phyloP scores from a whole-genome alignment of 1,140 invertebrate species.

The Glomeris maerens region DNA sequence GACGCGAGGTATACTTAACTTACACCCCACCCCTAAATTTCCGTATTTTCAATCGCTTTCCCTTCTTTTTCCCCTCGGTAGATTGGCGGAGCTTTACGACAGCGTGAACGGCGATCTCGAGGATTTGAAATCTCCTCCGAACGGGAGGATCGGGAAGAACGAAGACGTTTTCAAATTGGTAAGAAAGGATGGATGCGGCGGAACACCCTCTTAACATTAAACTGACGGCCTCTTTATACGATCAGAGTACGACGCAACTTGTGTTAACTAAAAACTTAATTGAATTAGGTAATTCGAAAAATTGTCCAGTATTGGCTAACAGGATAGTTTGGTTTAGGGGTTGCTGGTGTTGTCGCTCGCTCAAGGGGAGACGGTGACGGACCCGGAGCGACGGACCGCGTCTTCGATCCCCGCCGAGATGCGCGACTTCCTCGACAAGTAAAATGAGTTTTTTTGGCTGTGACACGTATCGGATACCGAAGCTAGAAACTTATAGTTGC shows the following conservation, averaged over 20 bases:
- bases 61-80: slow-evolving; percentile 26
- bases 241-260: not conserved
- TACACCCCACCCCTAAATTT: not conserved
- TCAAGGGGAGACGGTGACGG: not conserved
- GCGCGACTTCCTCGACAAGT: too few species aligned
- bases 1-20: slow-evolving; percentile 36
- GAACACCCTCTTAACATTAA: slow-evolving; percentile 18
- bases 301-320: slow-evolving; percentile 41
- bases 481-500: too few species aligned
- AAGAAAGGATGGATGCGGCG: slow-evolving; percentile 21
- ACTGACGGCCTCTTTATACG: slow-evolving; percentile 13
- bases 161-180: slow-evolving; percentile 53
- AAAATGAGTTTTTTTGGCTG: too few species aligned
- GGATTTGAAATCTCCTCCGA: slow-evolving; percentile 34
- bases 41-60: not conserved
- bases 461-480: too few species aligned
- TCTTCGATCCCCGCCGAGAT: too few species aligned
- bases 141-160: slow-evolving; percentile 51
- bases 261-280: slow-evolving; percentile 13
- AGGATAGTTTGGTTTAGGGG: slow-evolving; percentile 33
- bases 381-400: too few species aligned
- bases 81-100: slow-evolving; percentile 29
- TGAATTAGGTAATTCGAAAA: too few species aligned
- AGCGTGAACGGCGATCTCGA: slow-evolving; percentile 20
- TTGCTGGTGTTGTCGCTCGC: slow-evolving; percentile 24